Evolutionary conservation across 2,797 vertebrate genomes (phyloP), one percentile per base, ranked within the genome.

Genomic region (Chanos chanos): DNA sequence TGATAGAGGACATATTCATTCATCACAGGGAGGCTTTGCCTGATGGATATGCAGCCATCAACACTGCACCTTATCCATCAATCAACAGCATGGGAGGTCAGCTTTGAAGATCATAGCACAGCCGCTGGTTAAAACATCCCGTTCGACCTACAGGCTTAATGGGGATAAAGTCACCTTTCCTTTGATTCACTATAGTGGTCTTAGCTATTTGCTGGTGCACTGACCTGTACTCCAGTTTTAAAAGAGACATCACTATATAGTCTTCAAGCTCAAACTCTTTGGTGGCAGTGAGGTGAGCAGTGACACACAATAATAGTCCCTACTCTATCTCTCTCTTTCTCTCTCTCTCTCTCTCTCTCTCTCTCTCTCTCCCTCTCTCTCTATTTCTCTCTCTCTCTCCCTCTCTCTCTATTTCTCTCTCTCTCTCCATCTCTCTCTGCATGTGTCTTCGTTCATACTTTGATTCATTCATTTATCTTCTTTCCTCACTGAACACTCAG

Each of bases 1-100:
- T 83, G 87, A 89, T 89, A 86, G 83, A 86, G 86, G 85, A 87
- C 85, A 81, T 82, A 76, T 84, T 85, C 88, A 89, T 90, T 87
- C 83, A 89, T 89, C 85, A 85, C 30, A 21, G 51, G 71, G 76
- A 55, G 64, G 79, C 74, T 81, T 79, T 80, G 59, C 73, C 76
- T 89, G 88, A 88, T 87, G 85, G 86, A 89, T 87, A 84, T 77
- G 77, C 81, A 68, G 81, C 77, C 78, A 68, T 83, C 83, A 75
- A 70, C 74, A 84, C 71, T 68, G 77, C 69, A 61, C 74, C 43
- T 76, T 7, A 74, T 82, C 81, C 83, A 86, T 89, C 86, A 68
- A 75, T 68, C 68, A 73, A 48, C 19, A 74, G 82, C 79, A 79
- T 72, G 76, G 69, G 83, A 86, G 86, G 87, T 87, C 85, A 85